Evolutionary conservation across 2,797 vertebrate species (phyloP), one percentile per base, ranked within the genome.

Genomic region (Oreonectes daqikongensis): DNA sequence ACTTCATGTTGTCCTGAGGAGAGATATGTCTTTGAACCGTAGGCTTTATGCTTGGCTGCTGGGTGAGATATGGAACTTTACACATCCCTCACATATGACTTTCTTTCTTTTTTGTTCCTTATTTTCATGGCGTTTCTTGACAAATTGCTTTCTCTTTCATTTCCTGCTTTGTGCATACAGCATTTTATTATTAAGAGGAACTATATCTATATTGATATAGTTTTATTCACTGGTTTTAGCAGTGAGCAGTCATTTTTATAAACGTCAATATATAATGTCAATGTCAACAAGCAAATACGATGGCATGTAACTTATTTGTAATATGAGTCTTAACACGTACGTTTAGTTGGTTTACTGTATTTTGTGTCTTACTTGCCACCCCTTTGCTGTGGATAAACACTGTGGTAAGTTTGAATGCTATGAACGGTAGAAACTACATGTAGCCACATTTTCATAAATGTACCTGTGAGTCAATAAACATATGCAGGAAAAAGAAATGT

Each of bases 11-110:
- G 97, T 99, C 42, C 90, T 99, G 81, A 96, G 98, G 87, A 95
- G 98, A 91, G 98, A 99, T 86, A 99, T 99, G 98, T 99, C 98
- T 8, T 92, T 99, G 81, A 99, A 99, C 90, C 92, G 98, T 83
- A 95, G 98, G 87, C 96, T 99, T 80, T 99, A 99, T 84, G 97
- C 98, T 0, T 99, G 98, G 97, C 94, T 99, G 83, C 91, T 99
- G 64, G 98, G 98, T 99, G 90, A 82, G 95, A 87, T 32, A 63
- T 63, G 66, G 20, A 64, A 26, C 55, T 4, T 38, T 3, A 32
- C n/a, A 28, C 2, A n/a, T 9, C 10, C 8, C 66, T 10, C 11
- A 35, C 6, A 28, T 14, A 67, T 7, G 6, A 10, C 5, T 57
- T 28, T 14, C 24, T 32, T 65, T 65, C 65, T 65, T 12, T 2